Conservation (phyloP, 1,140 invertebrate genomes). For the Drosophila grimshawi region DNA sequence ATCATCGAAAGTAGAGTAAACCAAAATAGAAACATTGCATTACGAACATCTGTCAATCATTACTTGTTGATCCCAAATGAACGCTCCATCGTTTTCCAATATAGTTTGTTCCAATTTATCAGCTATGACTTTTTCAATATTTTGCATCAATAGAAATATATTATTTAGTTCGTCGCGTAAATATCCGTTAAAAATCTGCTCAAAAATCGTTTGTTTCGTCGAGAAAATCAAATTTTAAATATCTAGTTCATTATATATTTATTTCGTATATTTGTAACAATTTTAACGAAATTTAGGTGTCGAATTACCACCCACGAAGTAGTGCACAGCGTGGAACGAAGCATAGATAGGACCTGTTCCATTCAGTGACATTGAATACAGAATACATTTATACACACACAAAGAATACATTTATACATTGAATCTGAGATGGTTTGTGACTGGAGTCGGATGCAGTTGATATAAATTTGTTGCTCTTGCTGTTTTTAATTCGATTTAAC, state of each 20-base stretch:
- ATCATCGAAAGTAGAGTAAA: no score
- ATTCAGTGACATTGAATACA: constrained; percentile 18
- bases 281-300: constrained; percentile 18
- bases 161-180: neutral
- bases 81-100: no score
- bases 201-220: neutral
- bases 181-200: no score
- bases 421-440: constrained; percentile 16
- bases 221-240: neutral
- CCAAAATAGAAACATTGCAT: no score
- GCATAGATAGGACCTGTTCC: constrained; percentile 4
- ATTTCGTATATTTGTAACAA: constrained; percentile 30
- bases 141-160: neutral
- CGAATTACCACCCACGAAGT: constrained; percentile 8
- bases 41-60: no score
- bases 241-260: constrained; percentile 38
- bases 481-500: constrained; percentile 29
- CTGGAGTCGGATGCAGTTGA: constrained; percentile 21
- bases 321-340: constrained; percentile 13
- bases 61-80: no score
- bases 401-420: constrained; percentile 13
- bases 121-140: no score
- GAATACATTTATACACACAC: constrained; percentile 24
- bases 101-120: no score
- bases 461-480: constrained; percentile 18